These are phyloP conservation scores for Ameiurus melas DNA, from an alignment of 2,113 vertebrate genomes.

Conservation along the genomic window DNA sequence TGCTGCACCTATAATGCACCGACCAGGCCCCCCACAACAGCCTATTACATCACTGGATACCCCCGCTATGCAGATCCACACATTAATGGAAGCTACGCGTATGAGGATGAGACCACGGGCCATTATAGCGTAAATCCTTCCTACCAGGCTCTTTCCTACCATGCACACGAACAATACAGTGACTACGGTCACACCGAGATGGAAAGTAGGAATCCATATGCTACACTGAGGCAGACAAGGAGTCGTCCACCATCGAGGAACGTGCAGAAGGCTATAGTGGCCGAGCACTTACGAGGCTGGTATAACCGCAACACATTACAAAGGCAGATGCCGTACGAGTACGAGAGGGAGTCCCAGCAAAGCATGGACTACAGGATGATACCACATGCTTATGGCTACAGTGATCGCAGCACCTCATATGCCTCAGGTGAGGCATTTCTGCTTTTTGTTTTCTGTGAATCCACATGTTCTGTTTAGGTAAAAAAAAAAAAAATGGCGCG, in stretches of 20 bases:
- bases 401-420: conserved; percentile 77
- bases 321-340: conserved; percentile 80
- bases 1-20: conserved; percentile 72
- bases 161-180: conserved; percentile 73
- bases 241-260: conserved; percentile 73
- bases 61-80: conserved; percentile 74
- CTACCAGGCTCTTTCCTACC: conserved; percentile 72
- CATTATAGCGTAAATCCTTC: conserved; percentile 89
- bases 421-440: conserved; percentile 71
- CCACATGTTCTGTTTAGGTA: not conserved
- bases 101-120: conserved; percentile 87
- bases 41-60: conserved; percentile 86
- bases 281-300: conserved; percentile 92
- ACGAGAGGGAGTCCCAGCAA: conserved; percentile 83
- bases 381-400: conserved; percentile 77
- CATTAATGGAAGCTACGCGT: conserved; percentile 76
- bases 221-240: conserved; percentile 84
- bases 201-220: conserved; percentile 84
- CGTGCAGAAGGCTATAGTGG: conserved; percentile 90
- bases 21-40: conserved; percentile 76
- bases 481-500: not conserved
- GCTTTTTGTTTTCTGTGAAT: not conserved
- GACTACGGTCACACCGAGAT: conserved; percentile 78
- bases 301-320: conserved; percentile 87
- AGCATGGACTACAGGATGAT: conserved; percentile 80